phyloP scores from a whole-genome alignment of 2,888 invertebrate genomes.

The Epiblema foenella region DNA sequence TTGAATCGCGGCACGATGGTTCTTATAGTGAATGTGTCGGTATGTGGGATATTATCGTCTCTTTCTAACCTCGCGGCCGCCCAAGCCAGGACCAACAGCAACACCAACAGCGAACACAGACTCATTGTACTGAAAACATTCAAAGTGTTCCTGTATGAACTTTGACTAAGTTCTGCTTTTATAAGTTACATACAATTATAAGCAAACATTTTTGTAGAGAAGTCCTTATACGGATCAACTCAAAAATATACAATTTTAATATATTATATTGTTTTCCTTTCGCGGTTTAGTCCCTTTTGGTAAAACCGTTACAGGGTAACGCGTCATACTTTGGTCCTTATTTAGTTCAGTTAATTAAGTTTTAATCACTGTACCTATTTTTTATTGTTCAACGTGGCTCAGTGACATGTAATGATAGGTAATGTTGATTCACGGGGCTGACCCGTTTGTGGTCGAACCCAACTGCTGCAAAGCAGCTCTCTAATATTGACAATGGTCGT shows the following conservation, averaged over 20 bases:
- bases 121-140: neutral
- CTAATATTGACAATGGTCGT: too few relatives aligned
- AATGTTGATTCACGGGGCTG: neutral
- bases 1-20: neutral
- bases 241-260: too few relatives aligned
- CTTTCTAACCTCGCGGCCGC: neutral
- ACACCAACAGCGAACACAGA: neutral
- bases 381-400: neutral
- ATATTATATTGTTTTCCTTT: neutral
- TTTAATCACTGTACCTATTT: neutral
- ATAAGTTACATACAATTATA: too few relatives aligned
- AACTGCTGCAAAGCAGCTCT: too few relatives aligned
- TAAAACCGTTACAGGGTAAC: neutral
- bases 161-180: too few relatives aligned
- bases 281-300: neutral
- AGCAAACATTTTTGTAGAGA: too few relatives aligned
- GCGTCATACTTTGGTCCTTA: too few relatives aligned
- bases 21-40: neutral
- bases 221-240: too few relatives aligned
- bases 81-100: neutral
- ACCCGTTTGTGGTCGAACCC: neutral
- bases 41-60: neutral
- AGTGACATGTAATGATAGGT: neutral
- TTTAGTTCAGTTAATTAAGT: too few relatives aligned
- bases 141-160: too few relatives aligned